Evolutionary conservation across 1,140 invertebrate species (phyloP).

Genomic region (Hyles euphorbiae): DNA sequence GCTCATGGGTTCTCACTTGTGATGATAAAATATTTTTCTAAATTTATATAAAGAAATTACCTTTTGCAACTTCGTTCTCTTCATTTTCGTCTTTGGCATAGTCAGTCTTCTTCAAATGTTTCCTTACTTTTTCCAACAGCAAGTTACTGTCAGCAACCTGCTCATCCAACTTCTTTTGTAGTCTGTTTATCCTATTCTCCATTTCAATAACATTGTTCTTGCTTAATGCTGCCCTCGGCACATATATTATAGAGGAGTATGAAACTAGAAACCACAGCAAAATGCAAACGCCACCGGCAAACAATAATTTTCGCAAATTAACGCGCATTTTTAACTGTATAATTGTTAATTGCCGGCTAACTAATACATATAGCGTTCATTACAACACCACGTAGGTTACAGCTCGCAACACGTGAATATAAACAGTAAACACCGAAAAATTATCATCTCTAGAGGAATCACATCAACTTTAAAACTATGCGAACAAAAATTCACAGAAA

Average conservation of each 20-base stretch:
- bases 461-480: too few relatives aligned
- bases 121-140: conserved; percentile 48
- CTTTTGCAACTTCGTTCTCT: conserved; percentile 10
- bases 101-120: conserved; percentile 34
- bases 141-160: conserved; percentile 51
- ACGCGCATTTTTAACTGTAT: conserved; percentile 41
- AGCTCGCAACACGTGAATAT: conserved; percentile 4
- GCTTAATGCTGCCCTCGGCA: conserved; percentile 19
- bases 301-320: conserved; percentile 42
- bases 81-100: neutral
- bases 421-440: conserved; percentile 22
- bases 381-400: neutral
- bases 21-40: too few relatives aligned
- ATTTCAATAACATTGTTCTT: conserved; percentile 31
- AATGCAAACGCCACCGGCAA: conserved; percentile 25
- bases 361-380: neutral
- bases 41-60: conserved; percentile 5
- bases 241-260: conserved; percentile 37
- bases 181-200: conserved; percentile 40
- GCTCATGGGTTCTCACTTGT: too few relatives aligned
- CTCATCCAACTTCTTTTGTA: conserved; percentile 44
- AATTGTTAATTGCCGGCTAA: neutral
- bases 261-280: conserved; percentile 45
- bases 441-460: neutral
- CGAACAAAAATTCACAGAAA: too few relatives aligned